Conservation (phyloP, 2,888 invertebrate genomes). For the Drosophila niveifrons region DNA sequence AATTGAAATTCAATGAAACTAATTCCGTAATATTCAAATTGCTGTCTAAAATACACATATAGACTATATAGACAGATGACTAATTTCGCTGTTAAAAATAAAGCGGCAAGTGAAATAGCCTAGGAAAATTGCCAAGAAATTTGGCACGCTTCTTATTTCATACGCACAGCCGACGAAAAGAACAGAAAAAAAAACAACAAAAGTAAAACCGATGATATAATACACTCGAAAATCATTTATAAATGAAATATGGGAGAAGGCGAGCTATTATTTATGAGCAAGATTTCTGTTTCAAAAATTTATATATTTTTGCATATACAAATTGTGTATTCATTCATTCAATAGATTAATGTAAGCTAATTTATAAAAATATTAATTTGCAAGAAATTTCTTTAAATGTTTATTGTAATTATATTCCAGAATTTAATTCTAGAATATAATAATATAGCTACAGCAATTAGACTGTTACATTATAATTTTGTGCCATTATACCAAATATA, state of each 20-base stretch:
- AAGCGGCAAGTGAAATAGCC: slow-evolving; percentile 28
- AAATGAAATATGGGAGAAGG: background rate
- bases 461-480: too few species aligned
- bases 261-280: slow-evolving; percentile 7
- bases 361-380: background rate
- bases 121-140: slow-evolving; percentile 71
- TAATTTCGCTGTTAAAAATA: slow-evolving; percentile 74
- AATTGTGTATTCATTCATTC: background rate
- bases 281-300: background rate
- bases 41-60: slow-evolving; percentile 16
- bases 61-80: slow-evolving; percentile 45
- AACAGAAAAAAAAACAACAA: slow-evolving; percentile 7
- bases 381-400: too few species aligned
- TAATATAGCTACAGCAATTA: too few species aligned
- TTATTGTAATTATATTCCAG: too few species aligned
- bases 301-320: background rate
- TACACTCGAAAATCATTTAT: slow-evolving; percentile 11
- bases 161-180: slow-evolving; percentile 23
- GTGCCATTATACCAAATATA: too few species aligned
- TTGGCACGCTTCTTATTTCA: slow-evolving; percentile 73
- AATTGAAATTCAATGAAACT: slow-evolving; percentile 48
- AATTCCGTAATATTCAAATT: slow-evolving; percentile 33
- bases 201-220: slow-evolving; percentile 11
- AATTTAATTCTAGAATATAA: too few species aligned
- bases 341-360: background rate